Evolutionary conservation across 2,113 vertebrate species (phyloP).

Genomic region (Physeter macrocephalus): DNA sequence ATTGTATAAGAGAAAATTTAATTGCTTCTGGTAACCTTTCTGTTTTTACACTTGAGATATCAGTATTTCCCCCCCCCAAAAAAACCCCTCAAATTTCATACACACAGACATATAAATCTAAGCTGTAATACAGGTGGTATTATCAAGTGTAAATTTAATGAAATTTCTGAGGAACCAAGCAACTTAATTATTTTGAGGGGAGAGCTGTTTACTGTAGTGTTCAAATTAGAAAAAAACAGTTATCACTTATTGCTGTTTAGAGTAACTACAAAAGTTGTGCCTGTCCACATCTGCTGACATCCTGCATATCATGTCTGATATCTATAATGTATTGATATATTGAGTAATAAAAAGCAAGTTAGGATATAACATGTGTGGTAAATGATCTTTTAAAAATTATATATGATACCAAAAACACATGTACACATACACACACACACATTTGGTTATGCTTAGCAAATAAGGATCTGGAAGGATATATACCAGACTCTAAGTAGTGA

Average conservation of each 20-base stretch:
- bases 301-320: background rate
- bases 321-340: background rate
- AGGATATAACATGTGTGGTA: background rate
- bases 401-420: background rate
- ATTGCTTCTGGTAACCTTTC: constrained; percentile 5
- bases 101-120: no score
- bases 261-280: no score
- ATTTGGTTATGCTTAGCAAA: background rate
- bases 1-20: background rate
- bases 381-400: background rate
- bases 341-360: background rate
- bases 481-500: background rate
- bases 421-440: no score
- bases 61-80: background rate
- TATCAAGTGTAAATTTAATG: no score
- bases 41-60: constrained; percentile 5
- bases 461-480: background rate
- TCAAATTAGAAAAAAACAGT: no score
- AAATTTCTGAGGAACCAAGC: no score
- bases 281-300: no score
- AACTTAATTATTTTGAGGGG: no score
- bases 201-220: no score
- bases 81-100: no score
- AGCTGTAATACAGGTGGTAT: no score
- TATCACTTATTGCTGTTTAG: no score